Conservation (phyloP, 2,113 vertebrate species). For the Hiodon alosoides region DNA sequence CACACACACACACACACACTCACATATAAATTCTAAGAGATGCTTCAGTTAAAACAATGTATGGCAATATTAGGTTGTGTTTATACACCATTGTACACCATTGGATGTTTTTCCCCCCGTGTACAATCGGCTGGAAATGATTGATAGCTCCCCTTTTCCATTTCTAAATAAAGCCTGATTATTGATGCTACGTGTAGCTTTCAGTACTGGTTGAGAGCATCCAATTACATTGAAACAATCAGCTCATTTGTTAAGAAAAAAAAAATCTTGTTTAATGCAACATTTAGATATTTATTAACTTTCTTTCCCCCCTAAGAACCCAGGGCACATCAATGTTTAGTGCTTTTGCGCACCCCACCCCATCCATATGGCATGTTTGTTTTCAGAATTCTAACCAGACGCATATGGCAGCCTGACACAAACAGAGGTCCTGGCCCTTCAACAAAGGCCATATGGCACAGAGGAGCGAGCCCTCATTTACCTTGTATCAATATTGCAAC, state of each 20-base stretch:
- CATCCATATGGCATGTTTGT: slow-evolving; percentile 67
- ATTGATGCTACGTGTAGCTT: slow-evolving; percentile 64
- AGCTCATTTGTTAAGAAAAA: slow-evolving; percentile 59
- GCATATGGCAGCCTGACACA: slow-evolving; percentile 65
- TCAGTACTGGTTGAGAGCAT: slow-evolving; percentile 68
- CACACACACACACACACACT: slow-evolving; percentile 51
- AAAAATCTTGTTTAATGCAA: slow-evolving; percentile 54
- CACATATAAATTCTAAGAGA: slow-evolving; percentile 16
- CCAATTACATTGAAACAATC: slow-evolving; percentile 69
- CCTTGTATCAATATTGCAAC: slow-evolving; percentile 64
- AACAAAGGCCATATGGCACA: slow-evolving; percentile 67
- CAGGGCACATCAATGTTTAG: slow-evolving; percentile 49
- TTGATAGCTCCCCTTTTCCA: slow-evolving; percentile 65
- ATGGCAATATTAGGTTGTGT: slow-evolving; percentile 14
- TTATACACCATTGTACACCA: slow-evolving; percentile 40
- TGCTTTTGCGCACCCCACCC: slow-evolving; percentile 53
- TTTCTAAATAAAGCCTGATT: slow-evolving; percentile 70
- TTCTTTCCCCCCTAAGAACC: slow-evolving; percentile 47
- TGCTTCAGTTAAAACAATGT: not conserved
- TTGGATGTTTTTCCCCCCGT: slow-evolving; percentile 38
- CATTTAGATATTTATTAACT: slow-evolving; percentile 64
- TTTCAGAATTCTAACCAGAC: slow-evolving; percentile 58
- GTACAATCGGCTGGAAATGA: slow-evolving; percentile 69
- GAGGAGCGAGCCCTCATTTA: slow-evolving; percentile 55
- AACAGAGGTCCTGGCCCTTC: slow-evolving; percentile 60